phyloP scores from a whole-genome alignment of 1,140 invertebrate species.

The Riptortus pedestris region DNA sequence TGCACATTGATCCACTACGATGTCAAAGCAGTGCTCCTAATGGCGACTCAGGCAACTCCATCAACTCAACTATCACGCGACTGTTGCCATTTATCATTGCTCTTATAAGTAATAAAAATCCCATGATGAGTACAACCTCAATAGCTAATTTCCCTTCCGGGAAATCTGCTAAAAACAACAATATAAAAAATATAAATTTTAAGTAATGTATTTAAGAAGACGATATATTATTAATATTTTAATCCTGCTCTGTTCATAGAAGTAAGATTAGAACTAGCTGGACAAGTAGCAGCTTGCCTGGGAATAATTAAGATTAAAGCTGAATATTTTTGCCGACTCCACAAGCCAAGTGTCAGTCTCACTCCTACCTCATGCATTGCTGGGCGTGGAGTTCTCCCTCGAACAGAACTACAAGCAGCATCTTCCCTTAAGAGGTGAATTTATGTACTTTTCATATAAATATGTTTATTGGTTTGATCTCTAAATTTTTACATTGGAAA shows the following conservation, averaged over 20 bases:
- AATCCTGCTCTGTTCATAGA: no score
- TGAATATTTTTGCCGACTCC: slow-evolving; percentile 63
- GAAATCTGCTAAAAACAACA: no score
- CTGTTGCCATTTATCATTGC: neutral
- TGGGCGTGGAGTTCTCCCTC: slow-evolving; percentile 45
- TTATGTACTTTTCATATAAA: no score
- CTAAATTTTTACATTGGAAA: no score
- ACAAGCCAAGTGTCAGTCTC: slow-evolving; percentile 64
- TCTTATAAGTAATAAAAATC: neutral
- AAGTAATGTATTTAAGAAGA: neutral
- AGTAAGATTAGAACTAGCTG: slow-evolving; percentile 53
- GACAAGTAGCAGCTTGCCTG: slow-evolving; percentile 64
- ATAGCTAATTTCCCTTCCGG: no score
- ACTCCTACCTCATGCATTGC: slow-evolving; percentile 38
- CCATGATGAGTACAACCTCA: no score
- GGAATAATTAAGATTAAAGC: slow-evolving; percentile 74
- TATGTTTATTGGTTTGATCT: no score
- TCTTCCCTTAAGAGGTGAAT: slow-evolving; percentile 20
- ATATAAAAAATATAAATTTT: neutral
- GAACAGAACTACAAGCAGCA: neutral
- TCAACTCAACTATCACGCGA: no score
- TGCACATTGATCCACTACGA: no score
- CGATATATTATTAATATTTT: neutral
- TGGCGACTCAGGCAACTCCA: no score
- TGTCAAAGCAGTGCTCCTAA: no score